Conservation (phyloP, 2,113 vertebrate genomes). For the Psilopogon haemacephalus region DNA sequence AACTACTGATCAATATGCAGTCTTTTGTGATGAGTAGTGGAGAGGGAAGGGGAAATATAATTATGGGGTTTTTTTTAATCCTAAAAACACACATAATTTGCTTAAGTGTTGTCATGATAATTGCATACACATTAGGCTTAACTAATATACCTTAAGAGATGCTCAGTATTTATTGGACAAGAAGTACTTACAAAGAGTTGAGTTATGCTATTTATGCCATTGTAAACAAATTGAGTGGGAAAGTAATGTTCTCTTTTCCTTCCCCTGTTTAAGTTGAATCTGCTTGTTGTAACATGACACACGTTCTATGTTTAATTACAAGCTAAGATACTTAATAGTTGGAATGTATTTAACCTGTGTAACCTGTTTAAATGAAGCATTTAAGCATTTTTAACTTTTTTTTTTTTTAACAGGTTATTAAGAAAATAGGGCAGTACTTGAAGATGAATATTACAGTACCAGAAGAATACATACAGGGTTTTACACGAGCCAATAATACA, state of each 20-base stretch:
- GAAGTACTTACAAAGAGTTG: neutral
- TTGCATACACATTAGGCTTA: neutral
- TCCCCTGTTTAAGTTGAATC: neutral
- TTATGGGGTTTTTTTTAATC: neutral
- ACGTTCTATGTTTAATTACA: neutral
- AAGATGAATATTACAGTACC: slow-evolving; percentile 88
- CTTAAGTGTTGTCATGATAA: neutral
- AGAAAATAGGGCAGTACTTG: slow-evolving; percentile 96
- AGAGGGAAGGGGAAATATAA: neutral
- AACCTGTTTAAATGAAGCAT: neutral
- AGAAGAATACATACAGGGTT: slow-evolving; percentile 91
- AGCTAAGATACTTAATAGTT: neutral
- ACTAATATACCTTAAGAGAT: neutral
- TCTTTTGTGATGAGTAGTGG: neutral
- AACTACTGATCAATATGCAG: neutral
- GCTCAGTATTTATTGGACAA: neutral
- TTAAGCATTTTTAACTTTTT: neutral
- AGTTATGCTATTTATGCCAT: neutral
- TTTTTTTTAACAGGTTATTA: slow-evolving; percentile 83
- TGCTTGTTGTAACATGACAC: neutral
- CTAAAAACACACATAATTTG: neutral
- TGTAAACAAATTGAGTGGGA: neutral
- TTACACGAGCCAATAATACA: slow-evolving; percentile 92
- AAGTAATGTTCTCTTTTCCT: neutral
- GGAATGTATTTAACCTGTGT: neutral